These are phyloP conservation scores for Cremastinae sp. DNA, from an alignment of 2,888 invertebrate species.

Conservation along the genomic window DNA sequence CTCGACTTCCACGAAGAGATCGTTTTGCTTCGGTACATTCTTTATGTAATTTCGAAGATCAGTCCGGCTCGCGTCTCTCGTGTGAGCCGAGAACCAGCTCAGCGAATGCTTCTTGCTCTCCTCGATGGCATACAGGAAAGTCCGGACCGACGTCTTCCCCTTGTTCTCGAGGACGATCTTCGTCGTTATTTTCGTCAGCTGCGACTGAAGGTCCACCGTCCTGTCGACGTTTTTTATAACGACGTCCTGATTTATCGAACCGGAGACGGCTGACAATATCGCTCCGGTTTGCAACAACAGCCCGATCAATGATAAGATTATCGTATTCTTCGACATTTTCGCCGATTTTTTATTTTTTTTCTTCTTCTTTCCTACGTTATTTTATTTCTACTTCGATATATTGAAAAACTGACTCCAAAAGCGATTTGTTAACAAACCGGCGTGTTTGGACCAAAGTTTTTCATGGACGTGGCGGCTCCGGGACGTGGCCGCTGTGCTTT, in stretches of 20 bases:
- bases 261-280: too few species aligned
- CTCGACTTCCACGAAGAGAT: conserved; percentile 83
- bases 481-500: too few species aligned
- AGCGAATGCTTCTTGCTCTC: conserved; percentile 84
- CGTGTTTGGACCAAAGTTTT: too few species aligned
- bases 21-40: conserved; percentile 81
- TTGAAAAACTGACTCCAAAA: too few species aligned
- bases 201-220: conserved; percentile 92
- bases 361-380: too few species aligned
- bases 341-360: too few species aligned
- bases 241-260: conserved; percentile 78
- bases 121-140: conserved; percentile 88
- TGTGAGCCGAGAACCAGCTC: conserved; percentile 86
- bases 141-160: conserved; percentile 87
- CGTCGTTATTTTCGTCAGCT: conserved; percentile 91
- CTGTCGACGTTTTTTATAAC: conserved; percentile 91
- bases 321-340: too few species aligned
- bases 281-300: too few species aligned
- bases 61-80: conserved; percentile 76
- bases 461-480: too few species aligned
- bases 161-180: conserved; percentile 92
- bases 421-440: too few species aligned
- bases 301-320: too few species aligned
- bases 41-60: conserved; percentile 79
- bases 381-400: too few species aligned